These are phyloP conservation scores for Odontophorus gujanensis DNA, from an alignment of 2,113 vertebrate genomes.

Conservation along the genomic window DNA sequence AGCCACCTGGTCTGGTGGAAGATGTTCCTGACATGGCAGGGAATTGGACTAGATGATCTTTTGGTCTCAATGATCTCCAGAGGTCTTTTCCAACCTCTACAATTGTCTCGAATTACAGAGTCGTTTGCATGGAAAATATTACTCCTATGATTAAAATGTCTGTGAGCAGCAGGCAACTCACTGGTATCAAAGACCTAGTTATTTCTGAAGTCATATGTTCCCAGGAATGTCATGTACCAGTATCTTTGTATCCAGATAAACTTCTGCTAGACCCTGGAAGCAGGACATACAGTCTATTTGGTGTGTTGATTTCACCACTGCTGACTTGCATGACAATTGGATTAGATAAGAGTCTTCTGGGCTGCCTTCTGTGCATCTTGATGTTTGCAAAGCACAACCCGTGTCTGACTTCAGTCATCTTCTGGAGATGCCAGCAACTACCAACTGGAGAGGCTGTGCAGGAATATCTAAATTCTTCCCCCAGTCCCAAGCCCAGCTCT, in stretches of 20 bases:
- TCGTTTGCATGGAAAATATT: too few species aligned
- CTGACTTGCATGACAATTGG: background rate
- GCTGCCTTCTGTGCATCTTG: background rate
- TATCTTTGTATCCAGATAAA: background rate
- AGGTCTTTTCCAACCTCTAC: background rate
- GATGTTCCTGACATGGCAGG: background rate
- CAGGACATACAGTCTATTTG: accelerated
- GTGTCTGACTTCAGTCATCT: background rate
- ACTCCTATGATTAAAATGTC: background rate
- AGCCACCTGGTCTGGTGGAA: background rate
- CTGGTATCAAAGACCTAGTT: background rate
- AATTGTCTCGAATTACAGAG: too few species aligned
- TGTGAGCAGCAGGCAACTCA: background rate
- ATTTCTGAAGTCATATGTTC: background rate
- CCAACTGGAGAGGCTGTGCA: accelerated
- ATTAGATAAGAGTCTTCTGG: background rate
- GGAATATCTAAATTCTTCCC: background rate
- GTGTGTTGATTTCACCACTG: background rate
- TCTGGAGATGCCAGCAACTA: background rate
- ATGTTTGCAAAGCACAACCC: background rate
- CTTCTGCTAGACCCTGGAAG: background rate
- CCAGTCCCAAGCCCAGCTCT: background rate
- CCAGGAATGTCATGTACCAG: background rate
- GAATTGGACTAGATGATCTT: background rate
- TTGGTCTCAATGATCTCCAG: background rate